Conservation (phyloP, 2,113 vertebrate species). For the Rhynchopsitta pachyrhyncha region DNA sequence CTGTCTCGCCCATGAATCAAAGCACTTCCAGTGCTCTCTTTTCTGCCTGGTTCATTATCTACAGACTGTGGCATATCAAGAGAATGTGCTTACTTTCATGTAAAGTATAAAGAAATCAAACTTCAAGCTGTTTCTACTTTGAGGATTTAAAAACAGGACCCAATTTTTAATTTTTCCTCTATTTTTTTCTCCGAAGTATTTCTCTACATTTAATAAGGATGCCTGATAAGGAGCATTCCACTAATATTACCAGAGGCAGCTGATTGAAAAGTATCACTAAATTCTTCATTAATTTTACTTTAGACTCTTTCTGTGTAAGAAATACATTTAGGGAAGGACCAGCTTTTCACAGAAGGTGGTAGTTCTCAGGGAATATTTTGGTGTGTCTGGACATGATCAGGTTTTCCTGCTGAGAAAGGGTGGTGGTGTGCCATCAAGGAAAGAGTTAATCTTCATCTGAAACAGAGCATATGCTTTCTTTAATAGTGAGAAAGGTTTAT, state of each 20-base stretch:
- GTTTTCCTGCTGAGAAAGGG: background rate
- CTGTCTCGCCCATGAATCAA: conserved; percentile 24
- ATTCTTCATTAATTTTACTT: background rate
- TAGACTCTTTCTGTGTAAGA: background rate
- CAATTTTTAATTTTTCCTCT: background rate
- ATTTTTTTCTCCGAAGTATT: background rate
- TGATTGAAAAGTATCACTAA: background rate
- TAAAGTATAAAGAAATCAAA: conserved; percentile 63
- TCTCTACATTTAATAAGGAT: background rate
- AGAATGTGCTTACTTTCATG: conserved; percentile 59
- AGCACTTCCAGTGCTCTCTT: conserved; percentile 49
- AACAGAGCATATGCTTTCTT: background rate
- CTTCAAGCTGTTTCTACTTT: conserved; percentile 57
- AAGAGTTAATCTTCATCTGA: background rate
- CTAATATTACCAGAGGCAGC: background rate
- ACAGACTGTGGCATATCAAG: conserved; percentile 45
- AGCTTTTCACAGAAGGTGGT: background rate
- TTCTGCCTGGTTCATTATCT: conserved; percentile 60
- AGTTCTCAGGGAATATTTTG: background rate
- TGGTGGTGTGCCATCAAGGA: background rate
- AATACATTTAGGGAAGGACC: background rate
- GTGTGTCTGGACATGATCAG: background rate
- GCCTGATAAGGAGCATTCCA: background rate
- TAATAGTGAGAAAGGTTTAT: background rate
- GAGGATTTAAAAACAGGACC: conserved; percentile 23